These are phyloP conservation scores for Palythoa caribaeorum DNA, from an alignment of 92 coral and sea anemone genomes.

Conservation along the genomic window DNA sequence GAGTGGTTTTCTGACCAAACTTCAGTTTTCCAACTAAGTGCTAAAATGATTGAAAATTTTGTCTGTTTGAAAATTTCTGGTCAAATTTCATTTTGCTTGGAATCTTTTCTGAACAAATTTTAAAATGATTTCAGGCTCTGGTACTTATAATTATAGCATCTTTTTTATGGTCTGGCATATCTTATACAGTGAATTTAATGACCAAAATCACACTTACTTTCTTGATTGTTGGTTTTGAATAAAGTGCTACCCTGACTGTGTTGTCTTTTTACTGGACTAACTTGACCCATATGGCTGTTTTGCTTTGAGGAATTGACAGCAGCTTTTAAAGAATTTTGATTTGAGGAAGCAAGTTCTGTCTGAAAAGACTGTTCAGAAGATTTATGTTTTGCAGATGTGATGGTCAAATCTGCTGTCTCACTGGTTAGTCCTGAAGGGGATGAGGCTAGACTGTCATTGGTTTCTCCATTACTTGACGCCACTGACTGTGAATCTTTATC, in stretches of 20 bases:
- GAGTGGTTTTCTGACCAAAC: no score
- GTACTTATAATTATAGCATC: no score
- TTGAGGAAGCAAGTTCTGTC: constrained; percentile 9
- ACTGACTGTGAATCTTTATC: constrained; percentile 83
- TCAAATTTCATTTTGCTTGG: no score
- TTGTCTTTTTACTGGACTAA: constrained; percentile 79
- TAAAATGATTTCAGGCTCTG: no score
- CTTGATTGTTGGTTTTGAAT: constrained; percentile 51
- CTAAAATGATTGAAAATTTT: no score
- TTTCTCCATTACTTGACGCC: constrained; percentile 83
- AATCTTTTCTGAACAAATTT: no score
- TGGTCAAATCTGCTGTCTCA: constrained; percentile 49
- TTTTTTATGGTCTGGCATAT: background rate
- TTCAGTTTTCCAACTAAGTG: no score
- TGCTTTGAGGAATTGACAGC: background rate
- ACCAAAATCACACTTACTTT: background rate
- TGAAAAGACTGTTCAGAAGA: constrained; percentile 26
- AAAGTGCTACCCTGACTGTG: constrained; percentile 77
- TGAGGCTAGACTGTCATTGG: constrained; percentile 88
- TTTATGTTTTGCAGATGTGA: constrained; percentile 10
- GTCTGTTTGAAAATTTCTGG: no score
- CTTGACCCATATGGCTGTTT: constrained; percentile 22
- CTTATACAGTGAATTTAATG: background rate
- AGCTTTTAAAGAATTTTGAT: constrained; percentile 24
- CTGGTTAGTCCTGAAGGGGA: constrained; percentile 65